Percentiles rank a stretch among this genome's conserved stretches.
Evolutionary conservation across 2,797 vertebrate species (phyloP).

Genomic region (Carduelis carduelis): DNA sequence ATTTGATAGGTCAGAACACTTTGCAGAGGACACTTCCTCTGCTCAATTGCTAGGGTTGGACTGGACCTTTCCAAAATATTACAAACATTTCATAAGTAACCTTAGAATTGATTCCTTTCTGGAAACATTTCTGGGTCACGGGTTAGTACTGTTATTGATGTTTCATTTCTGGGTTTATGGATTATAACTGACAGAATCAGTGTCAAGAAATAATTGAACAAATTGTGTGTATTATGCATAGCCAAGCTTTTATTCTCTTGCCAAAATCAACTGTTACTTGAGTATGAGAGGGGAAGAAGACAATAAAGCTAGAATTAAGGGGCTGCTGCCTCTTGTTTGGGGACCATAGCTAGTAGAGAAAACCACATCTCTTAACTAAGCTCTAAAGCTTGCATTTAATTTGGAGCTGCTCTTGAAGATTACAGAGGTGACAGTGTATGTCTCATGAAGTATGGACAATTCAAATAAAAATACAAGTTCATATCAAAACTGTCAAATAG

Average conservation of each 20-base stretch:
- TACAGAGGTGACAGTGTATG: neutral
- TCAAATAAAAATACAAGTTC: neutral
- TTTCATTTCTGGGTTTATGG: slow-evolving; percentile 1
- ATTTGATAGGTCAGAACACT: neutral
- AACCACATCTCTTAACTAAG: neutral
- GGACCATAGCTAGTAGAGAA: neutral
- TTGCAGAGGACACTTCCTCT: neutral
- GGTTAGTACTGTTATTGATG: neutral
- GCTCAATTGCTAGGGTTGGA: neutral
- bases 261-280: neutral
- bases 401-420: neutral
- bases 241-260: neutral
- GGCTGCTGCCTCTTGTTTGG: neutral
- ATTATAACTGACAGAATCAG: neutral
- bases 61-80: neutral
- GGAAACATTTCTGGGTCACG: neutral
- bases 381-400: neutral
- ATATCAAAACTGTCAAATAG: neutral
- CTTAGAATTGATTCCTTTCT: neutral
- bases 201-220: neutral
- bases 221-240: neutral
- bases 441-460: neutral
- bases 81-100: neutral
- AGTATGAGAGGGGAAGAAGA: neutral
- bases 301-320: neutral